These are phyloP conservation scores for Arothron firmamentum DNA, from an alignment of 2,113 vertebrate species.

Conservation along the genomic window DNA sequence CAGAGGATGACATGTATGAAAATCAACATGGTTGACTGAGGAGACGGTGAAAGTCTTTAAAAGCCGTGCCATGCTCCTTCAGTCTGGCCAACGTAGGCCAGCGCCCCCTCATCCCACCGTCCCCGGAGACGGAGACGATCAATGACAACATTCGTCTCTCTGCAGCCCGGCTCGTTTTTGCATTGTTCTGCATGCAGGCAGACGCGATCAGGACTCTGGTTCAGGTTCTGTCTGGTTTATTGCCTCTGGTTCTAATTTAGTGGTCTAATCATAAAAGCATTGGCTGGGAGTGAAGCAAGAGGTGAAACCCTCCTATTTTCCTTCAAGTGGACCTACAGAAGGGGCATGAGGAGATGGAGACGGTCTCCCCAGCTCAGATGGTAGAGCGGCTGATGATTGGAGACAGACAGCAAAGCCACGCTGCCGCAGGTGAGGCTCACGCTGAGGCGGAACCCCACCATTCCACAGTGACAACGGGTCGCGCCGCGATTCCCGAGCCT, in stretches of 20 bases:
- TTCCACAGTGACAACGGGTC: background rate
- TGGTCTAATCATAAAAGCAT: slow-evolving; percentile 70
- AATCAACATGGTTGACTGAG: slow-evolving; percentile 52
- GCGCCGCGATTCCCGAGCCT: background rate
- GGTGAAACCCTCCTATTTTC: slow-evolving; percentile 70
- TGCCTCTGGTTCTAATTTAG: slow-evolving; percentile 68
- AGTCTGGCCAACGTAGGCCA: slow-evolving; percentile 28
- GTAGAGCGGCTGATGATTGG: slow-evolving; percentile 49
- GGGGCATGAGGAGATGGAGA: slow-evolving; percentile 42
- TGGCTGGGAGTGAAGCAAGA: slow-evolving; percentile 57
- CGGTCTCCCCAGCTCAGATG: slow-evolving; percentile 55
- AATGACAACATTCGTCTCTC: slow-evolving; percentile 51
- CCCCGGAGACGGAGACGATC: slow-evolving; percentile 31
- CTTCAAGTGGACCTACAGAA: slow-evolving; percentile 64
- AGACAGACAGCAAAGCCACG: slow-evolving; percentile 43
- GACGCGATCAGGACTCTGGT: slow-evolving; percentile 22
- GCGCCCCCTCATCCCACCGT: slow-evolving; percentile 25
- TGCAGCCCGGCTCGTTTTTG: slow-evolving; percentile 39
- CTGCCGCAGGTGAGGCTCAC: slow-evolving; percentile 32
- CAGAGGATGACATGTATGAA: slow-evolving; percentile 32
- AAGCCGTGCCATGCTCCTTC: slow-evolving; percentile 15
- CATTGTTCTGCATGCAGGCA: slow-evolving; percentile 23
- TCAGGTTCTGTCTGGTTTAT: slow-evolving; percentile 15
- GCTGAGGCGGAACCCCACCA: background rate
- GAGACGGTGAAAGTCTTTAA: slow-evolving; percentile 41